These are phyloP conservation scores for Frankliniella intonsa DNA, from an alignment of 2,888 invertebrate species.

Conservation along the genomic window DNA sequence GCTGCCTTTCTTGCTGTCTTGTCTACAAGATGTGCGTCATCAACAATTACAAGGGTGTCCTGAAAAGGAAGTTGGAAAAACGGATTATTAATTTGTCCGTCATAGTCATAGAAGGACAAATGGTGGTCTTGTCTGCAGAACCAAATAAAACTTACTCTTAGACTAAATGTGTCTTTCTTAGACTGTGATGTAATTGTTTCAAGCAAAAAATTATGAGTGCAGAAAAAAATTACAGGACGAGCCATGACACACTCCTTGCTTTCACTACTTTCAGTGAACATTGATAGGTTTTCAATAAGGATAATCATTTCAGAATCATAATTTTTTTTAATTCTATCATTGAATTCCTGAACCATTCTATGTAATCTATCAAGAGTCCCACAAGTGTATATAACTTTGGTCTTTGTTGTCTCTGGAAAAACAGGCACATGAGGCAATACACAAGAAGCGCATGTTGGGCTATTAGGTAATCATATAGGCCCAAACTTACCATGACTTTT, in stretches of 20 bases:
- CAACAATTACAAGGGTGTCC: neutral
- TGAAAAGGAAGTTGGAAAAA: neutral
- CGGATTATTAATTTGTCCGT: no score
- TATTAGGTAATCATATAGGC: neutral
- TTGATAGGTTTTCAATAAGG: neutral
- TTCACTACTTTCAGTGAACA: neutral
- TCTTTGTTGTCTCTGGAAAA: neutral
- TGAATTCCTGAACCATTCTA: neutral
- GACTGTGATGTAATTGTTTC: neutral
- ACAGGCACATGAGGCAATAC: neutral
- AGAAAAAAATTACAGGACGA: no score
- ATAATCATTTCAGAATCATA: neutral
- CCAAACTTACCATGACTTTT: neutral
- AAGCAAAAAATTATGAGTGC: neutral
- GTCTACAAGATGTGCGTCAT: neutral
- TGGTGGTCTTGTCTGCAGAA: no score
- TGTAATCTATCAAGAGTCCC: neutral
- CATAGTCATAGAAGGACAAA: no score
- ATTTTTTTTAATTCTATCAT: neutral
- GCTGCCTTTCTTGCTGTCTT: neutral
- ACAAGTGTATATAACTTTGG: neutral
- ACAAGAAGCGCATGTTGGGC: neutral
- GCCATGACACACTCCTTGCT: no score
- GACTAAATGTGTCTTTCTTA: neutral
- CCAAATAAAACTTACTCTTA: no score